phyloP scores from a whole-genome alignment of 2,888 invertebrate genomes.

The Xylocampa areola region DNA sequence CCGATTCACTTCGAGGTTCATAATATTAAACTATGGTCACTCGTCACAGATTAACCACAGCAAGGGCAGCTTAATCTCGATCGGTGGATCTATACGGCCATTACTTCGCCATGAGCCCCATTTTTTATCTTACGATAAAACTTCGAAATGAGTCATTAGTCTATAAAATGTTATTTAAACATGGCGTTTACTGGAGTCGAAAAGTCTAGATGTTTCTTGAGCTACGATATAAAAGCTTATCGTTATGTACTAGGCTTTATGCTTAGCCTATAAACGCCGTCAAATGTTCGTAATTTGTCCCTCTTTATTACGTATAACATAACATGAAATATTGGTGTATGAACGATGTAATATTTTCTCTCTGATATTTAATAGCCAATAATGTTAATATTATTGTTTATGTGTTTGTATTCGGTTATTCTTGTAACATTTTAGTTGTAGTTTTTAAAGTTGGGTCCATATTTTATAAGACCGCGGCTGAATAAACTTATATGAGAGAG shows the following conservation, averaged over 20 bases:
- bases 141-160: background rate
- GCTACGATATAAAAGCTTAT: conserved; percentile 37
- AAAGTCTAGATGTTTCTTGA: conserved; percentile 16
- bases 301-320: conserved; percentile 27
- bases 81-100: too few relatives aligned
- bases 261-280: conserved; percentile 12
- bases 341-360: conserved; percentile 10
- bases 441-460: too few relatives aligned
- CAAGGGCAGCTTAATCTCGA: too few relatives aligned
- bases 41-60: too few relatives aligned
- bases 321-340: conserved; percentile 20
- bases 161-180: conserved; percentile 35
- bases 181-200: conserved; percentile 31
- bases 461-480: too few relatives aligned
- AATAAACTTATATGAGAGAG: too few relatives aligned
- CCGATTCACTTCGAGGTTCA: too few relatives aligned
- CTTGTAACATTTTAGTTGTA: too few relatives aligned
- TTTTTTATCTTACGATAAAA: conserved; percentile 1
- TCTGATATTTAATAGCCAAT: background rate
- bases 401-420: background rate
- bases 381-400: background rate
- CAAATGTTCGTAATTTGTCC: conserved; percentile 29
- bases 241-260: conserved; percentile 28
- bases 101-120: too few relatives aligned
- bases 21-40: too few relatives aligned